Conservation (phyloP, 2,113 vertebrate species). For the Apteryx owenii region DNA sequence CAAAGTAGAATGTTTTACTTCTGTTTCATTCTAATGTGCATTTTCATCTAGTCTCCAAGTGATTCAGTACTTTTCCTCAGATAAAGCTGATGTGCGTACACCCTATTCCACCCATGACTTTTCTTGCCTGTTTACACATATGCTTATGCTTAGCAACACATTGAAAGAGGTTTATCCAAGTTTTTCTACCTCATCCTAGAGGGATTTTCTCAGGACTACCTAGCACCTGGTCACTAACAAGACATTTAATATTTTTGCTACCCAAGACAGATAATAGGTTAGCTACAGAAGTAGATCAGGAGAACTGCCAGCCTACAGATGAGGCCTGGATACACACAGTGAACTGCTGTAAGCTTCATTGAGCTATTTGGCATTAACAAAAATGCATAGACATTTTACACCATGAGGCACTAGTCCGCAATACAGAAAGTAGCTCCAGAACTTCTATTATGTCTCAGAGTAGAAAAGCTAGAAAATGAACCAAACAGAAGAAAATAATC, state of each 20-base stretch:
- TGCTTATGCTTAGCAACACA: neutral
- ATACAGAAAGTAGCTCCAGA: neutral
- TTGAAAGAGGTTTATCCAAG: neutral
- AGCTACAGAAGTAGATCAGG: neutral
- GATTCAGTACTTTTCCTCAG: neutral
- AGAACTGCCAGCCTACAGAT: neutral
- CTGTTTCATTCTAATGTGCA: neutral
- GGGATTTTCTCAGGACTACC: neutral
- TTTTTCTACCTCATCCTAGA: neutral
- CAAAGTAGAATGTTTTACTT: neutral
- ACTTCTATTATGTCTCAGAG: neutral
- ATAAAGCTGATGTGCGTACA: neutral
- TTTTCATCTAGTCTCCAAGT: neutral
- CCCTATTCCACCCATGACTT: neutral
- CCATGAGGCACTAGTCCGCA: neutral
- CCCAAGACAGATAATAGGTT: neutral
- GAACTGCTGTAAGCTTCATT: rapidly evolving
- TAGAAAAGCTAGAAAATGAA: neutral
- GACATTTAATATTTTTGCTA: neutral
- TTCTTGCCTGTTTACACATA: neutral
- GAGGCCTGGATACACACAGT: neutral
- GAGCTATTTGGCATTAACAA: neutral
- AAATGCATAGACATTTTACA: neutral
- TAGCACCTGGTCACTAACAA: neutral
- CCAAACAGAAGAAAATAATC: neutral